phyloP scores from a whole-genome alignment of 2,113 vertebrate species.

The Orientallactaga bullata region DNA sequence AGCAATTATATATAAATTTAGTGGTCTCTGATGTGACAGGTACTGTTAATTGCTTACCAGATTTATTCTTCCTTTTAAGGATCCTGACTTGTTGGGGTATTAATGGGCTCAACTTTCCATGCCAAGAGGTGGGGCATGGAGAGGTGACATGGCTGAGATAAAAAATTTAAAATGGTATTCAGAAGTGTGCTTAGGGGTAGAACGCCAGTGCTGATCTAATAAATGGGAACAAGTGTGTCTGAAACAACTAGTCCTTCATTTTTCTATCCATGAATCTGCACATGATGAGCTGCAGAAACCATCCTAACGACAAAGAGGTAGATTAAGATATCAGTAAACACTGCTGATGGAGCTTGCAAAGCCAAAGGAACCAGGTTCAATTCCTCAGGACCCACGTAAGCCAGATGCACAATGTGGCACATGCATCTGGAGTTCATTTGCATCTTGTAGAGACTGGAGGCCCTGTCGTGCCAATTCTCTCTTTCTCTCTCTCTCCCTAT shows the following conservation, averaged over 20 bases:
- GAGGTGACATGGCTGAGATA: neutral
- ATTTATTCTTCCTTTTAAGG: conserved; percentile 14
- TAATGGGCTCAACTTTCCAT: conserved; percentile 13
- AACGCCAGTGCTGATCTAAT: neutral
- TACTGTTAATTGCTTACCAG: neutral
- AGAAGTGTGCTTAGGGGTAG: neutral
- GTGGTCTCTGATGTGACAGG: neutral
- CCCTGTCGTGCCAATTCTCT: too few species aligned
- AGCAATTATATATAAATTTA: too few species aligned
- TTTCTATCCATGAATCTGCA: neutral
- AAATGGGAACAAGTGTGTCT: neutral
- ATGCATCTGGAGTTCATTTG: too few species aligned
- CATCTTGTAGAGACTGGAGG: too few species aligned
- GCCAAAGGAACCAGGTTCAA: too few species aligned
- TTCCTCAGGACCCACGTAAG: too few species aligned
- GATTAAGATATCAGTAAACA: conserved; percentile 16
- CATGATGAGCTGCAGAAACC: neutral
- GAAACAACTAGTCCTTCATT: neutral
- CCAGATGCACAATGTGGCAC: too few species aligned
- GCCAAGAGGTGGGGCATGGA: neutral
- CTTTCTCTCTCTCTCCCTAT: too few species aligned
- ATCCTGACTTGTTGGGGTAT: neutral
- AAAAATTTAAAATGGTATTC: neutral
- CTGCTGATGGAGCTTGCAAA: neutral
- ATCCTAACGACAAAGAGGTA: neutral